phyloP scores from a whole-genome alignment of 1,140 invertebrate species.

The Solenopsis fugax region DNA sequence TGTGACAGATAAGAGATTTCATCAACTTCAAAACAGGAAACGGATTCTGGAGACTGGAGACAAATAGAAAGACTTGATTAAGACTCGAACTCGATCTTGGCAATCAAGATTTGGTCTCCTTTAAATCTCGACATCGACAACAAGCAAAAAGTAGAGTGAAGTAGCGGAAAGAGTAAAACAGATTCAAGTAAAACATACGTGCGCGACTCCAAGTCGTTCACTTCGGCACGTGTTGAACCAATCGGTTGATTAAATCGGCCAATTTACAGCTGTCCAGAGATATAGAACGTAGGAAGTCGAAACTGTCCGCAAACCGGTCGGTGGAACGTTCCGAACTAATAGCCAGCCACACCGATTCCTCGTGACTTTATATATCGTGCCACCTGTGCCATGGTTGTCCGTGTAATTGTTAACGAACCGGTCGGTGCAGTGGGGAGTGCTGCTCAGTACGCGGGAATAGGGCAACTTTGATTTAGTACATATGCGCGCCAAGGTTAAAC shows the following conservation, averaged over 20 bases:
- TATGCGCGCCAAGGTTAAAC: conserved; percentile 28
- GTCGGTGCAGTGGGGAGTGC: conserved; percentile 56
- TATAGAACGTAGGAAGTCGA: conserved; percentile 37
- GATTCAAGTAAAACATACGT: background rate
- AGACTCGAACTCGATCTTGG: background rate
- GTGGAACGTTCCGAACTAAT: conserved; percentile 73
- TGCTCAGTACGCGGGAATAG: conserved; percentile 7
- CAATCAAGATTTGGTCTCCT: conserved; percentile 19
- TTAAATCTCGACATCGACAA: background rate
- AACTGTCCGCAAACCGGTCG: conserved; percentile 68
- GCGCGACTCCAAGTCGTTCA: conserved; percentile 27
- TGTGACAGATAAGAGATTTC: background rate
- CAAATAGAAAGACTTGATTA: background rate
- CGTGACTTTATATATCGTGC: conserved; percentile 77
- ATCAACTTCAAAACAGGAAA: background rate
- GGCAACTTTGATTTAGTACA: conserved; percentile 40
- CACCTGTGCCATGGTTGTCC: conserved; percentile 53
- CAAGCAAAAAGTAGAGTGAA: background rate
- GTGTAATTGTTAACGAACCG: conserved; percentile 67
- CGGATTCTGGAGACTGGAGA: too few species aligned
- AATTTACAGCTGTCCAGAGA: conserved; percentile 38
- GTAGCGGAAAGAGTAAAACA: too few species aligned
- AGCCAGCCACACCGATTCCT: conserved; percentile 67
- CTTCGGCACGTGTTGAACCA: conserved; percentile 37
- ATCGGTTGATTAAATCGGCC: conserved; percentile 47